Evolutionary conservation across 92 coral and sea anemone species (phyloP).

Genomic region (Muricea muricata): DNA sequence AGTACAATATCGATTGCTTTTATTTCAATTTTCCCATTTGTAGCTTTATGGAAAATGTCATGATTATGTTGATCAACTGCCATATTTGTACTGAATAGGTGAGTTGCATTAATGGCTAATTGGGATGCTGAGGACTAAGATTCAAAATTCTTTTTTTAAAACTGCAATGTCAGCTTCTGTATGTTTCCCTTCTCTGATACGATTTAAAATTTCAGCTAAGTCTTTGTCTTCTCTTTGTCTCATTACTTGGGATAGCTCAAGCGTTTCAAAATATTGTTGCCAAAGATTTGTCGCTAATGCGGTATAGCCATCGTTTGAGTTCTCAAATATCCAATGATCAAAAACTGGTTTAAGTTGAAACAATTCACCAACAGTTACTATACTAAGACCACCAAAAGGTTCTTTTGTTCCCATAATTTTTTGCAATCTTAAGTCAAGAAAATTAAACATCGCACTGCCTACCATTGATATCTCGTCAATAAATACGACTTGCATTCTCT

Average conservation of each 20-base stretch:
- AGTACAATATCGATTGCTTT: conserved; percentile 61
- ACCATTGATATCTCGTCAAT: conserved; percentile 76
- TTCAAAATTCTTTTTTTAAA: conserved; percentile 50
- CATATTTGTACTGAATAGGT: conserved; percentile 26
- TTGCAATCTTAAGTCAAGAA: conserved; percentile 58
- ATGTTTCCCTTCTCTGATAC: conserved; percentile 75
- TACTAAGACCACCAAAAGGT: conserved; percentile 68
- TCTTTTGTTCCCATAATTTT: conserved; percentile 31
- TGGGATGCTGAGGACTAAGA: conserved; percentile 8
- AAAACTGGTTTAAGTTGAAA: conserved; percentile 66
- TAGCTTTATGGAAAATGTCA: conserved; percentile 13
- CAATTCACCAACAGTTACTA: conserved; percentile 72
- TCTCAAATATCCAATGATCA: conserved; percentile 1
- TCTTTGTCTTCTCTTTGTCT: not conserved
- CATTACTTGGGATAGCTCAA: not conserved
- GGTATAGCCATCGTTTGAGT: not conserved
- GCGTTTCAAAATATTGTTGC: not conserved
- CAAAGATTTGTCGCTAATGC: conserved; percentile 35
- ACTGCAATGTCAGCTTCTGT: conserved; percentile 48
- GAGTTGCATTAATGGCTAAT: conserved; percentile 42
- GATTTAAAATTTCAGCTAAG: conserved; percentile 69
- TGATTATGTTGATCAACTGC: conserved; percentile 56
- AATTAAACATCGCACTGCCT: conserved; percentile 75
- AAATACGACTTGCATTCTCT: conserved; percentile 50
- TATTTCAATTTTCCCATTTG: conserved; percentile 53